Conservation (phyloP, 2,888 invertebrate species). For the Dolomedes plantarius region DNA sequence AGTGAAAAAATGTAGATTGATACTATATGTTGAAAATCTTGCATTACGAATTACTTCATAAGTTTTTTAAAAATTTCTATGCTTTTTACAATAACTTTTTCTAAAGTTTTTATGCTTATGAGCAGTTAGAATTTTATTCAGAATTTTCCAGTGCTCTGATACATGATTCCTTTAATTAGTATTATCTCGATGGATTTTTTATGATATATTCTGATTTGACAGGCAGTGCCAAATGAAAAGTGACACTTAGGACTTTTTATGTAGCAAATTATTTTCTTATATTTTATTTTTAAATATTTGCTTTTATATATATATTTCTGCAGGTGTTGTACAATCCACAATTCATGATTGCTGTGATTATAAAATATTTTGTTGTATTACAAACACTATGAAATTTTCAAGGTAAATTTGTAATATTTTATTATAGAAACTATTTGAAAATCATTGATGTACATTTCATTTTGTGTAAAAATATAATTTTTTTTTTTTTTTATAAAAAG, state of each 20-base stretch:
- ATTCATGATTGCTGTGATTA: not conserved
- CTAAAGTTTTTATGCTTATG: too few species aligned
- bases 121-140: too few species aligned
- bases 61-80: too few species aligned
- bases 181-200: too few species aligned
- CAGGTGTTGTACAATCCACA: not conserved
- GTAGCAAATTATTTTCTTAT: constrained; percentile 8
- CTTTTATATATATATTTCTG: not conserved
- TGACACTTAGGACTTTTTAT: not conserved
- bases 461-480: not conserved
- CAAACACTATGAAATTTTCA: not conserved
- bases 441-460: not conserved
- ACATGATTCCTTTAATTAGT: too few species aligned
- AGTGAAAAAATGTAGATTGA: too few species aligned
- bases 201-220: too few species aligned
- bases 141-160: too few species aligned
- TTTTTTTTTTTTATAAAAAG: too few species aligned
- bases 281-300: not conserved
- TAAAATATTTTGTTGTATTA: not conserved
- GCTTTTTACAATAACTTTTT: too few species aligned
- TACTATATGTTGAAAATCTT: too few species aligned
- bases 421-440: not conserved
- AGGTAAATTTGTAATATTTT: not conserved
- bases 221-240: not conserved
- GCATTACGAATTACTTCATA: too few species aligned